Conservation (phyloP, 2,113 vertebrate species). For the Desmodus rotundus region DNA sequence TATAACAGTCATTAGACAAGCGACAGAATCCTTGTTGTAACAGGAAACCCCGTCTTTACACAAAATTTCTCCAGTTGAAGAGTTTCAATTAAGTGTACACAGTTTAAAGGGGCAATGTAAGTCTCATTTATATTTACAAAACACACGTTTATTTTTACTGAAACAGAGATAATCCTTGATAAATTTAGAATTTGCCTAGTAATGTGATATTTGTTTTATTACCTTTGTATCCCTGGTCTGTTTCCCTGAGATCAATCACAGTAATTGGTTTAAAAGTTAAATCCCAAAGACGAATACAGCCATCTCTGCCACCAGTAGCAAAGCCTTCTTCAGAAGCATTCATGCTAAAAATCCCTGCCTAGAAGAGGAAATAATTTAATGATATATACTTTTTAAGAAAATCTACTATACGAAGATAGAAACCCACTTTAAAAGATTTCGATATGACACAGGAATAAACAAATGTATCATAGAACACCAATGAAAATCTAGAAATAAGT, state of each 20-base stretch:
- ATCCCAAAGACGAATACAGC: constrained; percentile 98
- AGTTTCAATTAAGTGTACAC: constrained; percentile 2
- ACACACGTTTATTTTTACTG: not conserved
- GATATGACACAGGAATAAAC: constrained; percentile 1
- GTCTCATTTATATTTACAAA: not conserved
- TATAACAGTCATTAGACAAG: not conserved
- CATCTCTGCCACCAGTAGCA: constrained; percentile 97
- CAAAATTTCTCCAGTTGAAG: not conserved
- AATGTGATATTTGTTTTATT: constrained; percentile 65
- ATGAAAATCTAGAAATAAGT: not conserved
- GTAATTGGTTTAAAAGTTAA: constrained; percentile 99
- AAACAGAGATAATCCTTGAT: not conserved
- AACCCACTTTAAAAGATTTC: not conserved
- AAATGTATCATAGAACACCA: not conserved
- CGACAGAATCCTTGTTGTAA: not conserved
- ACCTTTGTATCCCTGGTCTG: constrained; percentile 99
- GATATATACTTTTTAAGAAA: not conserved
- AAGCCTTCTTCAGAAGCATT: constrained; percentile 99
- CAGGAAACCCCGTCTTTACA: not conserved
- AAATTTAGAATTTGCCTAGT: not conserved
- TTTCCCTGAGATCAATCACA: constrained; percentile 99
- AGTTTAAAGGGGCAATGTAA: not conserved
- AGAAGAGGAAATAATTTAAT: constrained; percentile 68
- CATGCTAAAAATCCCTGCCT: constrained; percentile 99
- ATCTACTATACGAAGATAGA: not conserved